Evolutionary conservation across 2,888 invertebrate species (phyloP).

Genomic region (Stomorhina lunata): DNA sequence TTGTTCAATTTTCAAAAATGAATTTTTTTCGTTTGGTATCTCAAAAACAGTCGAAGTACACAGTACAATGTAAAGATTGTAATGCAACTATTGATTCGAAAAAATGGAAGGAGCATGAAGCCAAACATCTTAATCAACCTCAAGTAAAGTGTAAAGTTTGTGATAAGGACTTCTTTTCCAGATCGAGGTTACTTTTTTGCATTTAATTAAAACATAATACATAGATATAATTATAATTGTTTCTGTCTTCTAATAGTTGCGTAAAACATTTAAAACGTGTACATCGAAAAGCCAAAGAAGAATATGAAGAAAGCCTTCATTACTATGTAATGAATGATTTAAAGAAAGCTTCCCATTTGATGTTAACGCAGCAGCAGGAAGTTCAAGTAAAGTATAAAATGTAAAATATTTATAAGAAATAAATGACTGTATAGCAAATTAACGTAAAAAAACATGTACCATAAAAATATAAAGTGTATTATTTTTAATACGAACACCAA

Average conservation of each 20-base stretch:
- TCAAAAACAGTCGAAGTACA: slow-evolving; percentile 29
- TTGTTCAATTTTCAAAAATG: too few species aligned
- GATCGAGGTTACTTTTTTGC: slow-evolving; percentile 20
- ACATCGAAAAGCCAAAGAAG: background rate
- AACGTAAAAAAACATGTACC: too few species aligned
- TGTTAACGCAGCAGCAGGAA: too few species aligned
- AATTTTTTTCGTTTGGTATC: background rate
- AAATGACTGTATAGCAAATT: too few species aligned
- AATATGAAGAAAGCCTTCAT: slow-evolving; percentile 16
- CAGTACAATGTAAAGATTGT: slow-evolving; percentile 47
- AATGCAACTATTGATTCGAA: background rate
- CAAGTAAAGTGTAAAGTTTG: slow-evolving; percentile 46
- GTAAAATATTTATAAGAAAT: too few species aligned
- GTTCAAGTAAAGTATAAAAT: too few species aligned
- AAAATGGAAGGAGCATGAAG: slow-evolving; percentile 36
- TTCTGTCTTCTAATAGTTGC: background rate
- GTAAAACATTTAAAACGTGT: background rate
- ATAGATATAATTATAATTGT: background rate
- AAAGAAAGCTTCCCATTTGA: too few species aligned
- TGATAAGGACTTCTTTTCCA: slow-evolving; percentile 42
- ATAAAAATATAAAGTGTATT: too few species aligned
- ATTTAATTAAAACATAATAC: background rate
- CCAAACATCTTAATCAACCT: slow-evolving; percentile 40
- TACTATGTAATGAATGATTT: too few species aligned
- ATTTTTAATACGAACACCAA: too few species aligned